These are phyloP conservation scores for Eulemur rufifrons DNA, from an alignment of 2,113 vertebrate genomes.

Conservation along the genomic window DNA sequence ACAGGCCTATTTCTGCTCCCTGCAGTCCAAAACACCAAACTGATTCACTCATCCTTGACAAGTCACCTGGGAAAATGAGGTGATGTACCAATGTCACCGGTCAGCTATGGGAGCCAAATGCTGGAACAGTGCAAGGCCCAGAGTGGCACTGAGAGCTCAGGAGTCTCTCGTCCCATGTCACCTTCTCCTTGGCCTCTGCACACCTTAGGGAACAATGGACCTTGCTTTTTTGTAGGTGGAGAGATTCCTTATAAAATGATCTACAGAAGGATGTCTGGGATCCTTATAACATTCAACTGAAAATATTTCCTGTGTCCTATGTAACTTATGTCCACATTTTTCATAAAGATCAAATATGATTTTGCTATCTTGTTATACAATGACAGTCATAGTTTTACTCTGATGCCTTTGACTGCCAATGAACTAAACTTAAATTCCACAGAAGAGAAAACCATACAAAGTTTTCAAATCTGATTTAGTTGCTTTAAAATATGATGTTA, in stretches of 20 bases:
- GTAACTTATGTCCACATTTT: background rate
- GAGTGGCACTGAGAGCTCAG: accelerated
- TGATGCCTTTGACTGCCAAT: background rate
- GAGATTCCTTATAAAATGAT: background rate
- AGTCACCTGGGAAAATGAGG: background rate
- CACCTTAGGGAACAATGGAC: background rate
- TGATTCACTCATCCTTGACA: accelerated
- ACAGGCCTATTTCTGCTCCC: too few relatives aligned
- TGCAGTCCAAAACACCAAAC: background rate
- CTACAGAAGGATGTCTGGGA: background rate
- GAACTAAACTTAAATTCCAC: background rate
- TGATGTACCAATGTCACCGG: background rate
- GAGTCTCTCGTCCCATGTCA: accelerated
- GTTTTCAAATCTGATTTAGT: background rate
- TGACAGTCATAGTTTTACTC: background rate
- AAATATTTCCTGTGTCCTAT: background rate
- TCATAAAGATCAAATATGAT: background rate
- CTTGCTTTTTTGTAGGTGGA: background rate
- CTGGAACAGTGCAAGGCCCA: accelerated
- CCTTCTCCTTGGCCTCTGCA: background rate
- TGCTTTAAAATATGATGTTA: background rate
- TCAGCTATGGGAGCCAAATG: accelerated
- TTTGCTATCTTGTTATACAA: background rate
- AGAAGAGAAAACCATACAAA: background rate
- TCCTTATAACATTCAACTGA: background rate